Conservation (phyloP, 2,113 vertebrate genomes). For the Panthera tigris region DNA sequence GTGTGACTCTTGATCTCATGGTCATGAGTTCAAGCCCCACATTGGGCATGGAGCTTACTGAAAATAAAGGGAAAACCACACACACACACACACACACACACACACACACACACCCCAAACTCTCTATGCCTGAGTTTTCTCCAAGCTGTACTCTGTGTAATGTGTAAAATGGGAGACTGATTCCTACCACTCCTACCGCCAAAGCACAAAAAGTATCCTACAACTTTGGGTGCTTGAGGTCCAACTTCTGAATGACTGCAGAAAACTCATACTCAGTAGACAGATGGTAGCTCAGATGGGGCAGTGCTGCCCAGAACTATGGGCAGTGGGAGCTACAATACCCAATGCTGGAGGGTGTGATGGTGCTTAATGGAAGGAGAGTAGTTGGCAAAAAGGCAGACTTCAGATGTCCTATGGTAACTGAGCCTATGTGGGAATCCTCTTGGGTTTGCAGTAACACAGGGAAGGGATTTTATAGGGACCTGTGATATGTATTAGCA, state of each 20-base stretch:
- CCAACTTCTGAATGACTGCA: not conserved
- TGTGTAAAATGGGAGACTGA: not conserved
- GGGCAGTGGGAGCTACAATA: not conserved
- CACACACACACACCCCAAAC: not conserved
- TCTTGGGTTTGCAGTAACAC: not conserved
- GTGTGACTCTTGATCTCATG: not conserved
- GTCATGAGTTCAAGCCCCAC: not conserved
- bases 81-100: not conserved
- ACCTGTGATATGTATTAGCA: not conserved
- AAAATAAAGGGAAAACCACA: not conserved
- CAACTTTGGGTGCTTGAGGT: not conserved
- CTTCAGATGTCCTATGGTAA: too few species aligned
- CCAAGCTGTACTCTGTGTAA: not conserved
- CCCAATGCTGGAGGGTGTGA: not conserved
- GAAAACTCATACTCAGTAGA: not conserved
- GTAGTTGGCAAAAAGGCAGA: not conserved
- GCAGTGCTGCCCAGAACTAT: not conserved
- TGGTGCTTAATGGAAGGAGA: not conserved
- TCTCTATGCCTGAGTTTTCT: not conserved
- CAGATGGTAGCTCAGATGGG: not conserved
- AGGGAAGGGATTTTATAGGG: not conserved
- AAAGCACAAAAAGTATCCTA: not conserved
- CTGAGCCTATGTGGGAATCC: fast-evolving
- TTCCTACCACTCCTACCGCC: not conserved
- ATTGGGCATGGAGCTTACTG: not conserved